Evolutionary conservation across 2,113 vertebrate species (phyloP), one percentile per base, ranked within the genome.

Genomic region (Chionomys nivalis): DNA sequence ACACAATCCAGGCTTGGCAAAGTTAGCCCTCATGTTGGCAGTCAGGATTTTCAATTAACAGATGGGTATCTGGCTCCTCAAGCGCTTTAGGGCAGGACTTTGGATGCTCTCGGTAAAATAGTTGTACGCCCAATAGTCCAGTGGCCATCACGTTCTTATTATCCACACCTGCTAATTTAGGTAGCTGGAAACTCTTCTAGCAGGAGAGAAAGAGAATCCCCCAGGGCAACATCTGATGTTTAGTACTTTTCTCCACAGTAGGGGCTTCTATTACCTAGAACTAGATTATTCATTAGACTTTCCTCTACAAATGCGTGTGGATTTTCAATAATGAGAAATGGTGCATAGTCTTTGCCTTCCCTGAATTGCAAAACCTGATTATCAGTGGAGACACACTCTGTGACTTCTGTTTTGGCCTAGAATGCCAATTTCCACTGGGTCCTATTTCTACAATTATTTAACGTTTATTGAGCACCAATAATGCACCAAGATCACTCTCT

Each of bases 31-130:
- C 94, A 94, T 79, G 83, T 83, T 97, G 95, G 97, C 97, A 98
- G 97, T 94, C 89, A 96, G 72, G 87, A 97, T 95, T 97, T 97
- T 97, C 97, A 97, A 97, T 97, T 97, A 98, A 95, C 96, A 97
- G 97, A 97, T 97, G 96, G 97, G 77, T 77, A 94, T 93, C 90
- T 97, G 95, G 97, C 90, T 96, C 68, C 79, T 78, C n/a, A 88
- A 95, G 63, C 47, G 93, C 52, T 93, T 82, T 87, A 52, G 96
- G 82, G 93, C 47, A 95, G 88, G 81, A 95, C 68, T 93, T 89
- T 94, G 55, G 87, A 73, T 72, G 78, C 66, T 95, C n/a, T 93
- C 47, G 55, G 44, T 72, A 94, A 97, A 97, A 93, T 33, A 81
- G 42, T 66, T 73, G 11, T 66, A 24, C 78, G 65, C 13, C 66